Evolutionary conservation across 2,888 invertebrate genomes (phyloP).

Genomic region (Orchestes rusci): DNA sequence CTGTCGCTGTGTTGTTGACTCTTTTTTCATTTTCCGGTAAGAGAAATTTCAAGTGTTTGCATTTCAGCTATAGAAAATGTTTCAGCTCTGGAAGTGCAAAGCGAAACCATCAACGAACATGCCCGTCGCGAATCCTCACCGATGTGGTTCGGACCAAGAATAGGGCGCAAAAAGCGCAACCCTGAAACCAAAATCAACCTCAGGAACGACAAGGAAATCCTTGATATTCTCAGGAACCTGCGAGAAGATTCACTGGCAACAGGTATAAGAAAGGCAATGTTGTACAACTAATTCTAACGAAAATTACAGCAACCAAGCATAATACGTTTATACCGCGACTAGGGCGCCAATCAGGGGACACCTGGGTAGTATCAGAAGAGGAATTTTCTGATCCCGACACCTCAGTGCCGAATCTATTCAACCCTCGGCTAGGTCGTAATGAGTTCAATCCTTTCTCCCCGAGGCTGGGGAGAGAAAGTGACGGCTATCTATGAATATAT

Average conservation of each 20-base stretch:
- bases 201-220: conserved; percentile 17
- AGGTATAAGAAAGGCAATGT: too few species aligned
- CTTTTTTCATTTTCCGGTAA: too few species aligned
- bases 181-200: conserved; percentile 25
- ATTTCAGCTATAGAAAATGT: conserved; percentile 9
- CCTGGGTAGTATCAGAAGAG: conserved; percentile 1
- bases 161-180: conserved; percentile 47
- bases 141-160: conserved; percentile 50
- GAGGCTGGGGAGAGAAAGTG: conserved; percentile 16
- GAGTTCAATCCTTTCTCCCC: conserved; percentile 17
- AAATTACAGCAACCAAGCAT: conserved; percentile 12
- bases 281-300: too few species aligned
- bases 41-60: background rate
- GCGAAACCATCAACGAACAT: conserved; percentile 9
- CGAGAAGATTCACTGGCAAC: too few species aligned
- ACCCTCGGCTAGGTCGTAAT: conserved; percentile 15
- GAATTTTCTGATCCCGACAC: conserved; percentile 9
- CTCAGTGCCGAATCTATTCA: conserved; percentile 9
- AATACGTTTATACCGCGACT: conserved; percentile 18
- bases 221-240: background rate
- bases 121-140: conserved; percentile 13
- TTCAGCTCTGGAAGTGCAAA: too few species aligned
- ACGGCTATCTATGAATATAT: too few species aligned
- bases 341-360: conserved; percentile 18
- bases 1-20: too few species aligned